Conservation (phyloP, 2,113 vertebrate species). For the Notothenia coriiceps region DNA sequence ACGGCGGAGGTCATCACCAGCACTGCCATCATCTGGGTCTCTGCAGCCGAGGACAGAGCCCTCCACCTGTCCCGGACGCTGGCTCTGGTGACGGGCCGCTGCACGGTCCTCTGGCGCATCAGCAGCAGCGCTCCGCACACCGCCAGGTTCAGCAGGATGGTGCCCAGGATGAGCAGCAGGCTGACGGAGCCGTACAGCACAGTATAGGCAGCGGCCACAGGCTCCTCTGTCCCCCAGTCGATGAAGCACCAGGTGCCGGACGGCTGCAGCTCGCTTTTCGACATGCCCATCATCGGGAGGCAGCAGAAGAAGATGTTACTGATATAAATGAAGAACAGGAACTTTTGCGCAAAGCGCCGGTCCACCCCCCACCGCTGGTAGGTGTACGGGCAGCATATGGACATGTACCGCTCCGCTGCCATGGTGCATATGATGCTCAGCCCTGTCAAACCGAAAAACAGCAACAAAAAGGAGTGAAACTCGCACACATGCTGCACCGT, state of each 20-base stretch:
- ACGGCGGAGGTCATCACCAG: conserved; percentile 94
- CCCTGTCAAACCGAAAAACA: conserved; percentile 94
- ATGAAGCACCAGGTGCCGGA: conserved; percentile 96
- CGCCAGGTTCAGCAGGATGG: conserved; percentile 91
- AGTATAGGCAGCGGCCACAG: conserved; percentile 85
- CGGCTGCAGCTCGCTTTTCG: conserved; percentile 85
- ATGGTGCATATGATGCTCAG: conserved; percentile 97
- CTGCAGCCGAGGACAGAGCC: conserved; percentile 86
- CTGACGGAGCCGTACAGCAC: conserved; percentile 93
- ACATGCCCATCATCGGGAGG: conserved; percentile 92
- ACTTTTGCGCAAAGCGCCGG: conserved; percentile 89
- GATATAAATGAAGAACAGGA: conserved; percentile 89
- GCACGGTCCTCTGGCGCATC: conserved; percentile 92
- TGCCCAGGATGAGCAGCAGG: conserved; percentile 92
- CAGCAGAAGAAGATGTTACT: conserved; percentile 93
- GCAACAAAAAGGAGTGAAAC: conserved; percentile 82
- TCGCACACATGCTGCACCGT: conserved; percentile 63
- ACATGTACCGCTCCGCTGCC: conserved; percentile 96
- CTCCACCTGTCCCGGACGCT: conserved; percentile 88
- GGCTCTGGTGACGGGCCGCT: conserved; percentile 85
- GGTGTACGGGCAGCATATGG: conserved; percentile 97
- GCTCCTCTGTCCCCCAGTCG: conserved; percentile 86
- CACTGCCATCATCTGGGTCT: conserved; percentile 97
- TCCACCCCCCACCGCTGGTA: conserved; percentile 88
- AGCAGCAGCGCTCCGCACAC: conserved; percentile 93